Evolutionary conservation across 2,797 vertebrate genomes (phyloP).

Genomic region (Anas acuta): DNA sequence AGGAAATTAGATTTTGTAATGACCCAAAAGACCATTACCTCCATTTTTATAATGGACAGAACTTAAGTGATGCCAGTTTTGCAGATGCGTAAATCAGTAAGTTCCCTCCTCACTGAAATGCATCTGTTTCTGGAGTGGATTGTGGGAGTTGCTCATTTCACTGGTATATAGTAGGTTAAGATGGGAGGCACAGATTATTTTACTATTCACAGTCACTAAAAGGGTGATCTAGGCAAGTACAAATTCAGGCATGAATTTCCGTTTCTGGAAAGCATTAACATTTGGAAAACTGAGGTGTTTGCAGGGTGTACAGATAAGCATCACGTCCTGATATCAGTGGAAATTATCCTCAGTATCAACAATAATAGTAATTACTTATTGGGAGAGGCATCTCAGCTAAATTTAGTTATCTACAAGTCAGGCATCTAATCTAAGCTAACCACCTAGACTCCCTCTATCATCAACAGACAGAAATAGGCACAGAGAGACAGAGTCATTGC

Average conservation of each 20-base stretch:
- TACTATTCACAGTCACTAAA: not conserved
- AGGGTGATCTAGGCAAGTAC: not conserved
- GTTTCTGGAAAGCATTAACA: not conserved
- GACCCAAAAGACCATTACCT: not conserved
- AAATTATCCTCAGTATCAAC: conserved; percentile 24
- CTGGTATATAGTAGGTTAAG: not conserved
- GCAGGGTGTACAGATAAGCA: not conserved
- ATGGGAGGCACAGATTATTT: not conserved
- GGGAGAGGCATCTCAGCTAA: conserved; percentile 22
- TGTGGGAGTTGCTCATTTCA: not conserved
- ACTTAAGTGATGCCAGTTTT: not conserved
- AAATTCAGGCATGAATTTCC: not conserved
- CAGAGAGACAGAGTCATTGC: not conserved
- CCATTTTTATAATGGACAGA: not conserved
- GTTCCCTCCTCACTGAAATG: not conserved
- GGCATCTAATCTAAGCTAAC: conserved; percentile 38
- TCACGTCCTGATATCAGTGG: not conserved
- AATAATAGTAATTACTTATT: conserved; percentile 12
- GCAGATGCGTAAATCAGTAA: not conserved
- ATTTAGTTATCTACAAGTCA: conserved; percentile 25
- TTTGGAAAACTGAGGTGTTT: not conserved
- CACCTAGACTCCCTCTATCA: not conserved
- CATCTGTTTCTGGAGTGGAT: not conserved
- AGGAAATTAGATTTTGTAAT: not conserved
- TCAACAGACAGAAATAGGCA: conserved; percentile 14